A percentile compares a stretch with the other conserved stretches of the same genome.
Conservation (phyloP, 2,797 vertebrate species). For the Coluber constrictor region DNA sequence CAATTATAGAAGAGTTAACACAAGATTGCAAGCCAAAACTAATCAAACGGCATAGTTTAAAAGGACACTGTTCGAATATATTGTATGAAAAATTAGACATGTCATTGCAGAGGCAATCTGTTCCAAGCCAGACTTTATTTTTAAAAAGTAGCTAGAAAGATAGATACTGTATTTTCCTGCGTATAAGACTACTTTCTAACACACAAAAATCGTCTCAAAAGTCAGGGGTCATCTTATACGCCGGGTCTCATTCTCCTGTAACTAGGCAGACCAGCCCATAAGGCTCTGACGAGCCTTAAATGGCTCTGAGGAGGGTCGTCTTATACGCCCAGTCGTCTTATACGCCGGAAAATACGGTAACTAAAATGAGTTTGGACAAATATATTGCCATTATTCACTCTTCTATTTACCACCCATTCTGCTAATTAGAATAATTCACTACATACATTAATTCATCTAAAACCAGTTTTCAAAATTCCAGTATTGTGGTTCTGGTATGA, state of each 20-base stretch:
- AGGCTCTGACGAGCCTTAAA: no score
- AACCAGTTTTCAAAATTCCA: background rate
- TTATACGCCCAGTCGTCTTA: no score
- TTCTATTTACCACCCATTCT: background rate
- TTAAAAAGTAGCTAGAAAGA: background rate
- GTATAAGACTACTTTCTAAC: no score
- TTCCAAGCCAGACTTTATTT: background rate
- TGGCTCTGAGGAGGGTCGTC: no score
- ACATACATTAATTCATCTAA: background rate
- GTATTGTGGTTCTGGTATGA: background rate
- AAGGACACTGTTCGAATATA: background rate
- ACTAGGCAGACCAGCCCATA: no score
- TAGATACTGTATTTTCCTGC: no score
- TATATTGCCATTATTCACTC: background rate
- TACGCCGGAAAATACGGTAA: no score
- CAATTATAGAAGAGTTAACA: background rate
- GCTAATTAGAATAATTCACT: background rate
- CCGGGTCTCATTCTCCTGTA: no score
- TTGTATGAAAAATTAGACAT: background rate
- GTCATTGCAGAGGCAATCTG: background rate
- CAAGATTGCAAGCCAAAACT: background rate
- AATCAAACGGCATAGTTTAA: background rate
- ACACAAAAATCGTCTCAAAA: no score
- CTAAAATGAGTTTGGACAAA: background rate
- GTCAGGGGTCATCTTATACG: no score